A percentile compares a stretch with the other conserved stretches of the same genome.
Evolutionary conservation across 1,140 invertebrate genomes (phyloP).

Genomic region (Trichonephila clavata): DNA sequence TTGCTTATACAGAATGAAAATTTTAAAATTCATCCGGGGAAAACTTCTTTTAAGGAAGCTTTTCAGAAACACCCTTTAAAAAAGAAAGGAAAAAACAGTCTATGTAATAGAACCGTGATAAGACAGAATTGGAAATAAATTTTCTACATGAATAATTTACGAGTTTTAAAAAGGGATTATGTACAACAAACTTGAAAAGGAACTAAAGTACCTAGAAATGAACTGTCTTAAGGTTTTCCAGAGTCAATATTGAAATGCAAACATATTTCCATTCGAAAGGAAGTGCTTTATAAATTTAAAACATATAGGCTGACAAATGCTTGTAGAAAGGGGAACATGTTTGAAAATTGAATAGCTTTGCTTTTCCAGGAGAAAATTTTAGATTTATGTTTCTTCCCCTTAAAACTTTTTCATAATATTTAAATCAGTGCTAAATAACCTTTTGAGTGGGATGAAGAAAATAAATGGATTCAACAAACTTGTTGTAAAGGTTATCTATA

Average conservation of each 20-base stretch:
- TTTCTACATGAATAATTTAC: slow-evolving; percentile 13
- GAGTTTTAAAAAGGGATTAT: not conserved
- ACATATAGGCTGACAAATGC: not conserved
- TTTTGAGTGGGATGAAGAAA: no score
- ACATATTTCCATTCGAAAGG: not conserved
- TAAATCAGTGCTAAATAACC: not conserved
- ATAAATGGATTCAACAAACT: no score
- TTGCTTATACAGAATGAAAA: no score
- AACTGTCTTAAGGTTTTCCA: not conserved
- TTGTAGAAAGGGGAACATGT: not conserved
- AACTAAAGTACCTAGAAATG: not conserved
- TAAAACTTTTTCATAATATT: not conserved
- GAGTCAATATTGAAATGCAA: not conserved
- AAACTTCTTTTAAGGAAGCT: not conserved
- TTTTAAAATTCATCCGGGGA: no score
- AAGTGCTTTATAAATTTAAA: not conserved
- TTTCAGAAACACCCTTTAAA: not conserved
- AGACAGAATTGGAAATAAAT: not conserved
- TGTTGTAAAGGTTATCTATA: no score
- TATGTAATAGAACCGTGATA: slow-evolving; percentile 7
- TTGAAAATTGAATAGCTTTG: not conserved
- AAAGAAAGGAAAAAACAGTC: not conserved
- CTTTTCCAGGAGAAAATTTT: not conserved
- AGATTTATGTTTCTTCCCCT: not conserved
- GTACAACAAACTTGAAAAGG: not conserved